phyloP scores from a whole-genome alignment of 2,888 invertebrate genomes.

The Pelosia muscerda region DNA sequence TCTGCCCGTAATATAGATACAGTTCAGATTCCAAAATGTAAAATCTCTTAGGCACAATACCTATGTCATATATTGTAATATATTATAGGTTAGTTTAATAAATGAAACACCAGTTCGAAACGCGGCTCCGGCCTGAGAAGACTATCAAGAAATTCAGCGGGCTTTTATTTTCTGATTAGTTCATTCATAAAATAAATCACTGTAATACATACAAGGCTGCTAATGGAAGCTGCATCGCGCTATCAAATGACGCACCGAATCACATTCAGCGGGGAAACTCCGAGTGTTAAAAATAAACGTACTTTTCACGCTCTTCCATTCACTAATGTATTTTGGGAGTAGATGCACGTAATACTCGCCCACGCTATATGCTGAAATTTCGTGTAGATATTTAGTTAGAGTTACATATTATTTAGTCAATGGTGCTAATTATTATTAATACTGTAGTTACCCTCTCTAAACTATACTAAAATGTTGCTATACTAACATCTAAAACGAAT shows the following conservation, averaged over 20 bases:
- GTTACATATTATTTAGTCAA: slow-evolving; percentile 26
- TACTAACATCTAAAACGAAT: too few relatives aligned
- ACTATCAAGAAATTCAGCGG: too few relatives aligned
- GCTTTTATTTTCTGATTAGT: too few relatives aligned
- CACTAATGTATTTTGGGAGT: slow-evolving; percentile 51
- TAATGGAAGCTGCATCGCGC: slow-evolving; percentile 23
- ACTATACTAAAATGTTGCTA: too few relatives aligned
- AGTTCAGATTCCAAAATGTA: too few relatives aligned
- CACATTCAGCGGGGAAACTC: slow-evolving; percentile 45
- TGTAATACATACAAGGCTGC: slow-evolving; percentile 16
- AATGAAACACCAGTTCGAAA: too few relatives aligned
- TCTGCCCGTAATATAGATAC: neutral
- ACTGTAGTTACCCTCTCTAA: too few relatives aligned
- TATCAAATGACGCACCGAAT: slow-evolving; percentile 32
- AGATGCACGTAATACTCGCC: slow-evolving; percentile 43
- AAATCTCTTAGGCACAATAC: too few relatives aligned
- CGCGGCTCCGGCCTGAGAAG: too few relatives aligned
- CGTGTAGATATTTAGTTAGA: slow-evolving; percentile 11
- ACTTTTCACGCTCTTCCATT: slow-evolving; percentile 46
- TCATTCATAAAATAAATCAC: slow-evolving; percentile 26
- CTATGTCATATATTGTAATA: too few relatives aligned
- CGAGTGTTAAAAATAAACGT: slow-evolving; percentile 44
- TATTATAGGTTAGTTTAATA: too few relatives aligned
- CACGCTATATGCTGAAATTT: slow-evolving; percentile 34
- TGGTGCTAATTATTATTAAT: too few relatives aligned